Evolutionary conservation across 1,140 invertebrate species (phyloP), one percentile per base, ranked within the genome.

Genomic region (Rhopalosiphum maidis): DNA sequence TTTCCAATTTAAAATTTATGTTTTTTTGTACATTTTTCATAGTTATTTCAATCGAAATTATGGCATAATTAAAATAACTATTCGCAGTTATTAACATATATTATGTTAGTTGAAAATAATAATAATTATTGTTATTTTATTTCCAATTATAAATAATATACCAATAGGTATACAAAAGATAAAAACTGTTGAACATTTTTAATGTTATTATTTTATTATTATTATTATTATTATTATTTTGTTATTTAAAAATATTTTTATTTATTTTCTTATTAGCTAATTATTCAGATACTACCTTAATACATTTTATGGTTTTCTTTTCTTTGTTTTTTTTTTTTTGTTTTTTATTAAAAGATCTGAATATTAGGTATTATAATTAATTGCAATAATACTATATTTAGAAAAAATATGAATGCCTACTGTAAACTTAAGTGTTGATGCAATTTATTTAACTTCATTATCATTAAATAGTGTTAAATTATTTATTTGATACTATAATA

Each of bases 381-480:
- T 41, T 41, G 37, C 37, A 43, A 41, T 85, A 85, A 87, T n/a
- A 46, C 25, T 46, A 87, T n/a, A 88, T 51, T 22, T 88, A 85
- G 37, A 25, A 85, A 87, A 8, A 51, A 51, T 48, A 88, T 35
- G 7, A 48, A 22, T 35, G n/a, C 30, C 41, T 88, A 35, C 18
- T 51, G 35, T 54, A 51, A 87, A n/a, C 30, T 77, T 77, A 41
- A 85, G 83, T 85, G 22, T 85, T 87, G 6, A 48, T 77, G n/a
- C 30, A 46, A 48, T 88, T 77, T 48, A 48, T 88, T 37, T 87
- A 43, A 68, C 37, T 91, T n/a, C 37, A 55, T 41, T 41, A 89
- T 35, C 88, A 92, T 48, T 82, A 37, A 83, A 92, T 92, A 92
- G n/a, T 43, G 43, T 51, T 35, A 51, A 77, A 83, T 48, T 48